Percentiles rank a stretch among this genome's conserved stretches.
Evolutionary conservation across 2,113 vertebrate species (phyloP).

Genomic region (Delphinapterus leucas): DNA sequence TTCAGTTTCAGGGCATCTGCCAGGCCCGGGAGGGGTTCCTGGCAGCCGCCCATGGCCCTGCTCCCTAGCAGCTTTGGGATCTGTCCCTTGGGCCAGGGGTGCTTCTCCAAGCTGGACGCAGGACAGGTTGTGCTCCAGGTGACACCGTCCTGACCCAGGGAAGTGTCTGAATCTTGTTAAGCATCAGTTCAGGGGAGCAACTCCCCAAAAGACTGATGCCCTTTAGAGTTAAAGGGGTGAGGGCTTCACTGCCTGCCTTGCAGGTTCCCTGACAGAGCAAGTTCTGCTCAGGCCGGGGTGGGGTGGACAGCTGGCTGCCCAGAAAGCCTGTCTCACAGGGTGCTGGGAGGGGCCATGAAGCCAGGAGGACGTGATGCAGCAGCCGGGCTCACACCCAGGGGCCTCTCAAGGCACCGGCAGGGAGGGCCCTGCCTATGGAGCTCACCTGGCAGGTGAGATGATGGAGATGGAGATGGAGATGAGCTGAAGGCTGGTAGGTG

Average conservation of each 20-base stretch:
- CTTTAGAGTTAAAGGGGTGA: not conserved
- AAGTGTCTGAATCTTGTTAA: no score
- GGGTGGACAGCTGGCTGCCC: not conserved
- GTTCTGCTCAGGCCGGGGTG: not conserved
- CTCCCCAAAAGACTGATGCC: not conserved
- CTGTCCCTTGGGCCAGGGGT: fast-evolving
- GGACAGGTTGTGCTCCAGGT: not conserved
- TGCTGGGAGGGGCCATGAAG: fast-evolving
- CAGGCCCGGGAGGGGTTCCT: not conserved
- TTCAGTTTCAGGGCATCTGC: not conserved
- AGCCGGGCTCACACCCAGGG: not conserved
- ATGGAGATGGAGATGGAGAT: no score
- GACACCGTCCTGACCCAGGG: not conserved
- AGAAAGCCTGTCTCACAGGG: not conserved
- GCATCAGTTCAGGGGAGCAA: not conserved
- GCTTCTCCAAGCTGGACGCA: not conserved
- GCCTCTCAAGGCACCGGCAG: not conserved
- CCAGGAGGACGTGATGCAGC: not conserved
- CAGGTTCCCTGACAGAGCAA: no score
- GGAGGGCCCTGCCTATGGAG: fast-evolving
- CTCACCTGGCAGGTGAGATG: not conserved
- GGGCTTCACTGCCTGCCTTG: not conserved
- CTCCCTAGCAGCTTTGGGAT: not conserved
- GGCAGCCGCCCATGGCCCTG: not conserved
- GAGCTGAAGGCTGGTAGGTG: not conserved